These are phyloP conservation scores for Gymnocypris eckloni DNA, from an alignment of 2,797 vertebrate species.

Conservation along the genomic window DNA sequence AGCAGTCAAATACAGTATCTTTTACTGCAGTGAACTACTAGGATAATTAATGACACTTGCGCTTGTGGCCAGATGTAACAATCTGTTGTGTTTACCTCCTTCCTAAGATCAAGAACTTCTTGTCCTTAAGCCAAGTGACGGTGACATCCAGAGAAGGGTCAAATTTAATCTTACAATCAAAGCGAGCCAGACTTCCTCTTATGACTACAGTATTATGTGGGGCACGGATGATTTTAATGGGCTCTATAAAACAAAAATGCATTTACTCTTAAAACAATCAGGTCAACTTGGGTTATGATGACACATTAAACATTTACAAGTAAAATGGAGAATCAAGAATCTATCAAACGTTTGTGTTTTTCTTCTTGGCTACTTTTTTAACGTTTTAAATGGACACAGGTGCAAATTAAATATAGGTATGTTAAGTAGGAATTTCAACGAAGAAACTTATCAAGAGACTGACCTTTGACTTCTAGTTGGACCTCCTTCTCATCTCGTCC, in stretches of 20 bases:
- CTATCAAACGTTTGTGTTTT: neutral
- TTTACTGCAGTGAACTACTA: neutral
- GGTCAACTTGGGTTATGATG: neutral
- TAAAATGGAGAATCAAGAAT: neutral
- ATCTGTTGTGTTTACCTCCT: conserved; percentile 81
- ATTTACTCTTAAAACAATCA: neutral
- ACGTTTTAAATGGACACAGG: neutral
- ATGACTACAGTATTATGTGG: conserved; percentile 86
- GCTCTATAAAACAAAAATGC: conserved; percentile 74
- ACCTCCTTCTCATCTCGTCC: conserved; percentile 91
- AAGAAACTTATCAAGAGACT: conserved; percentile 35
- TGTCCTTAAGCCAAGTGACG: conserved; percentile 90
- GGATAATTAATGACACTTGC: neutral
- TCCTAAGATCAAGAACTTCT: conserved; percentile 79
- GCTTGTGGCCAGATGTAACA: neutral
- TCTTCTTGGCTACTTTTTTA: neutral
- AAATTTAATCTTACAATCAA: conserved; percentile 87
- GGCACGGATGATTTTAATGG: conserved; percentile 85
- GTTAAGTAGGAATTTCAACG: neutral
- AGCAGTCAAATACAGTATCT: neutral
- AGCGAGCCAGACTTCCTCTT: conserved; percentile 83
- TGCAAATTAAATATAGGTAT: neutral
- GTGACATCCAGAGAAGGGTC: conserved; percentile 84
- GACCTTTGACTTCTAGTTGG: conserved; percentile 96
- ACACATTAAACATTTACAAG: neutral